Percentiles rank a stretch among this genome's conserved stretches.
Conservation (phyloP, 92 coral and sea anemone species). For the Pocillopora meandrina region DNA sequence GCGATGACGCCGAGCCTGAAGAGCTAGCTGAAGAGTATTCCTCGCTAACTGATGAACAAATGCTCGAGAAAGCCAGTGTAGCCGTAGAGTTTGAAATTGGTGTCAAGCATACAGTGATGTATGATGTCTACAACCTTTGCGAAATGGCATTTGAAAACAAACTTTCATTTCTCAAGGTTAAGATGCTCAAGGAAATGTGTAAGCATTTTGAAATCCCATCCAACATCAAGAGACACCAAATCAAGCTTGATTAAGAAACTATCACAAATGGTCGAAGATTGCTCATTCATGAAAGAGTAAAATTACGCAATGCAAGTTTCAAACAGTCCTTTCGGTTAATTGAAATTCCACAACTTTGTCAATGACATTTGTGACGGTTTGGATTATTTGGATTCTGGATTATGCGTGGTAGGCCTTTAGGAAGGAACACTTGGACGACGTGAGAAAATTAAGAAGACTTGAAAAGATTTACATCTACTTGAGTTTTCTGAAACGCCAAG, state of each 20-base stretch:
- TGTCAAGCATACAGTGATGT: constrained; percentile 39
- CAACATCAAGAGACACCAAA: constrained; percentile 20
- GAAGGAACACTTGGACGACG: no score
- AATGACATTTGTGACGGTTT: no score
- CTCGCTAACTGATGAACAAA: constrained; percentile 7
- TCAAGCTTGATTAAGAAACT: constrained; percentile 16
- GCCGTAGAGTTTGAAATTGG: constrained; percentile 22
- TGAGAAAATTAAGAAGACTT: no score
- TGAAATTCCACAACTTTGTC: no score
- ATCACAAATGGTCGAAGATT: constrained; percentile 27
- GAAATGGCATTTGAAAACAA: constrained; percentile 28
- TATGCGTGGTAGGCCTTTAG: no score
- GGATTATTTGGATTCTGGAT: no score
- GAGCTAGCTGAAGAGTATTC: constrained; percentile 21
- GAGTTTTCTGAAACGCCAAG: no score
- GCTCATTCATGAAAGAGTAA: not conserved
- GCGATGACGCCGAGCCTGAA: constrained; percentile 24
- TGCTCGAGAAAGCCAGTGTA: not conserved
- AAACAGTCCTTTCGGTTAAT: no score
- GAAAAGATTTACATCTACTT: no score
- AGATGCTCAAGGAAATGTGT: constrained; percentile 41
- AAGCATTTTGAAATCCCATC: constrained; percentile 29
- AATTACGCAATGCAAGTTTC: no score
- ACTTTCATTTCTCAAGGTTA: constrained; percentile 27
- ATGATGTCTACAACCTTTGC: constrained; percentile 42